Percentiles rank a stretch among this genome's conserved stretches.
Conservation (phyloP, 2,113 vertebrate genomes). For the Limanda limanda region DNA sequence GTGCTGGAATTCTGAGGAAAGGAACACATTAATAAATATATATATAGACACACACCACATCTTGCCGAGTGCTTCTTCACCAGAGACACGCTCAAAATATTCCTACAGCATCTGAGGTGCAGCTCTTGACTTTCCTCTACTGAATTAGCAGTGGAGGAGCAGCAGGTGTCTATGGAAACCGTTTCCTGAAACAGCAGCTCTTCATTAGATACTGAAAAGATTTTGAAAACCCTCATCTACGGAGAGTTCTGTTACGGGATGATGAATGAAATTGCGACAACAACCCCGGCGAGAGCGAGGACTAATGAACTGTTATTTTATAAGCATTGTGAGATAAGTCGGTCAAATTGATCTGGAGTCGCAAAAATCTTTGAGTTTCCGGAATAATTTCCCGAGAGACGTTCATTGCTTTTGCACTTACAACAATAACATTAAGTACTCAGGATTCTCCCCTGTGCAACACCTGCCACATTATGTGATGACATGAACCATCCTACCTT, state of each 20-base stretch:
- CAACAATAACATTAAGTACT: slow-evolving; percentile 62
- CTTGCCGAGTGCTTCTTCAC: background rate
- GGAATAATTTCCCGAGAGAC: slow-evolving; percentile 15
- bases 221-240: background rate
- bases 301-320: slow-evolving; percentile 2
- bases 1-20: background rate
- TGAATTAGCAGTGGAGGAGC: background rate
- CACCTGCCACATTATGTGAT: slow-evolving; percentile 72
- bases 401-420: slow-evolving; percentile 7
- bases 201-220: background rate
- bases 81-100: background rate
- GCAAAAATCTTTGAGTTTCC: slow-evolving; percentile 8
- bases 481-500: slow-evolving; percentile 62
- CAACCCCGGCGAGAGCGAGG: background rate
- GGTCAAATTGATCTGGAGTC: slow-evolving; percentile 4
- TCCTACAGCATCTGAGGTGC: background rate
- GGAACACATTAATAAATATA: too few species aligned
- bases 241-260: background rate
- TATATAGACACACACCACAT: background rate
- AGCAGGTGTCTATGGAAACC: background rate
- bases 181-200: background rate
- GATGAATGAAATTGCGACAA: slow-evolving; percentile 10
- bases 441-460: slow-evolving; percentile 54
- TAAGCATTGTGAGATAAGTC: slow-evolving; percentile 11
- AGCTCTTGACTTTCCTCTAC: background rate